Conservation (phyloP, 2,797 vertebrate species). For the Helostoma temminkii region DNA sequence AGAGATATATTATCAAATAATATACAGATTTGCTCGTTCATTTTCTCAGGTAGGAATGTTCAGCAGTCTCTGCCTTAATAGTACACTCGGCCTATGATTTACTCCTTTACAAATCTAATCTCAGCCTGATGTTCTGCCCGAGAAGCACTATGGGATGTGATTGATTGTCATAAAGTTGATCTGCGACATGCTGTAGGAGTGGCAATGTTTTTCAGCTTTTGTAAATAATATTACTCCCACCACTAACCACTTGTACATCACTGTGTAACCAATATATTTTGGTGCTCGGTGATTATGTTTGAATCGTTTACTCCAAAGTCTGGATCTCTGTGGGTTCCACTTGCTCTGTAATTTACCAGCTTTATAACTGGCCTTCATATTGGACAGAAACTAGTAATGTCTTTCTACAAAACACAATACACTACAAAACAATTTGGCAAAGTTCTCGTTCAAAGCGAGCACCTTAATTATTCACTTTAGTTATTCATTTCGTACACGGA, state of each 20-base stretch:
- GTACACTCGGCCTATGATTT: constrained; percentile 18
- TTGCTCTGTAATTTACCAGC: neutral
- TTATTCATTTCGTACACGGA: fast-evolving
- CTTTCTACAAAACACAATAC: neutral
- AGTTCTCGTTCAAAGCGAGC: neutral
- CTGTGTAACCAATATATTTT: neutral
- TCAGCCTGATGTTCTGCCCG: neutral
- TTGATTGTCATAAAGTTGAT: neutral
- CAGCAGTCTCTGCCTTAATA: constrained; percentile 22
- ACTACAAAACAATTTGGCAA: too few species aligned
- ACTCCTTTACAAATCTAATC: constrained; percentile 16
- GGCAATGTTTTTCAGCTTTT: constrained; percentile 35
- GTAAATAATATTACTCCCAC: constrained; percentile 37
- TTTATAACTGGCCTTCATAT: neutral
- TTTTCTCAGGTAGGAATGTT: constrained; percentile 18
- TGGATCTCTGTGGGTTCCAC: neutral
- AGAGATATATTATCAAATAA: constrained; percentile 8
- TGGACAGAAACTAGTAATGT: neutral
- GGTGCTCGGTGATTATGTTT: neutral
- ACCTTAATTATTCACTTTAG: too few species aligned
- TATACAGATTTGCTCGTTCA: neutral
- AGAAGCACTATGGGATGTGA: constrained; percentile 22
- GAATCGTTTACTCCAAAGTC: neutral
- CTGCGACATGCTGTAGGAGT: constrained; percentile 30
- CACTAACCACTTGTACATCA: neutral